A percentile compares a stretch with the other conserved stretches of the same genome.
These are phyloP conservation scores for Cyanistes caeruleus DNA, from an alignment of 2,113 vertebrate species.

Conservation along the genomic window DNA sequence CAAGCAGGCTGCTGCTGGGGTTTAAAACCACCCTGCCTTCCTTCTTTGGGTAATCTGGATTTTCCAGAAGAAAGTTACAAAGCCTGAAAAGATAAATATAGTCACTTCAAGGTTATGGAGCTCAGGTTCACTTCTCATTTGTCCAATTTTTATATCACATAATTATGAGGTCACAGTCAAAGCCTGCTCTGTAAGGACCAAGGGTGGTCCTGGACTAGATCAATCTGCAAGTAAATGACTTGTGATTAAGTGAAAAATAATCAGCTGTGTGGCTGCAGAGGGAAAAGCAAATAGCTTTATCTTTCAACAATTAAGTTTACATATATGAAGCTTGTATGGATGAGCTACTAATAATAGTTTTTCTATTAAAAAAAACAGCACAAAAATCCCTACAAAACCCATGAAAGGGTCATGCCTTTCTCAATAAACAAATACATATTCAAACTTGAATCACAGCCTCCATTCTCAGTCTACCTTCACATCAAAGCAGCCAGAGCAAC, in stretches of 20 bases:
- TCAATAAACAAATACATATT: neutral
- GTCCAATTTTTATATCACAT: neutral
- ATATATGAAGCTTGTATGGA: neutral
- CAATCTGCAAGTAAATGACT: neutral
- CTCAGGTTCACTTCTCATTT: neutral
- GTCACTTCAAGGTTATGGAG: neutral
- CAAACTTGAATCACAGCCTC: neutral
- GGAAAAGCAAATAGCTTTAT: neutral
- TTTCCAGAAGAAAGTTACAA: slow-evolving; percentile 96
- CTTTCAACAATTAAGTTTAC: neutral
- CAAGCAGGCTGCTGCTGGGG: slow-evolving; percentile 89
- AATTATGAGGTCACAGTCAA: neutral
- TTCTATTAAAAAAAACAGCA: neutral
- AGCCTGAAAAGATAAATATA: slow-evolving; percentile 80
- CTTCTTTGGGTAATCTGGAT: slow-evolving; percentile 90
- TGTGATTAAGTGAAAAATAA: neutral
- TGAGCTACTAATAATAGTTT: neutral
- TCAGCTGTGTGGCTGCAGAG: neutral
- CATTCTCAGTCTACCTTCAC: neutral
- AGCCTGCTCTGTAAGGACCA: neutral
- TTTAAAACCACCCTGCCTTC: slow-evolving; percentile 81
- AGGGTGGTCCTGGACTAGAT: neutral
- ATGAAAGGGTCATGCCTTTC: neutral
- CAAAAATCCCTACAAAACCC: neutral
- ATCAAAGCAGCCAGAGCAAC: neutral